These are phyloP conservation scores for Orientallactaga bullata DNA, from an alignment of 2,113 vertebrate species.

Conservation along the genomic window DNA sequence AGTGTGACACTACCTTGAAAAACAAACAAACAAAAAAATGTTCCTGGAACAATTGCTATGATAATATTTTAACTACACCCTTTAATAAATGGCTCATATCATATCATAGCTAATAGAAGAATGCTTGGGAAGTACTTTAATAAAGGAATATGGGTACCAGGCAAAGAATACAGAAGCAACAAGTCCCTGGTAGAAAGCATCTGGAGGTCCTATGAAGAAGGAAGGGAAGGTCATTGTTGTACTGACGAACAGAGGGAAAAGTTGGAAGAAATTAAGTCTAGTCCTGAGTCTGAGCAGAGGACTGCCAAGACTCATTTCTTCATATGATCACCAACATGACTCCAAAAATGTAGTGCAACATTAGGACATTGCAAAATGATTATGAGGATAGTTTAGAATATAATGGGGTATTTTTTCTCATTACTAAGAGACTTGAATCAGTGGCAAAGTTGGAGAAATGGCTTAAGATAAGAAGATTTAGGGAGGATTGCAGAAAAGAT, in stretches of 20 bases:
- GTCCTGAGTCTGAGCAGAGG: background rate
- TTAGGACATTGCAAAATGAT: background rate
- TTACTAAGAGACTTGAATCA: background rate
- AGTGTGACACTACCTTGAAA: no score
- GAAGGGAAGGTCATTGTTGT: background rate
- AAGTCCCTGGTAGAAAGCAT: accelerated
- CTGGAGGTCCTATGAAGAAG: background rate
- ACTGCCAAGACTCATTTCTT: background rate
- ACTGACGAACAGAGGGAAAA: accelerated
- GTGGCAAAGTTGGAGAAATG: background rate
- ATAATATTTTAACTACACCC: background rate
- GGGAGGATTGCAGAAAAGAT: background rate
- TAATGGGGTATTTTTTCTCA: background rate
- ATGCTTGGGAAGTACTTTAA: background rate
- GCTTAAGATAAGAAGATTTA: background rate
- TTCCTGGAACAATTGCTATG: no score
- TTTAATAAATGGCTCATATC: background rate
- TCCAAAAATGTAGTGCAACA: background rate
- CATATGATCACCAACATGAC: background rate
- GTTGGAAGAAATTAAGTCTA: background rate
- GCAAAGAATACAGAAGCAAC: background rate
- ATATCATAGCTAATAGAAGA: background rate
- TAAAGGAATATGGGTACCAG: background rate
- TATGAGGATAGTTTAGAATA: background rate
- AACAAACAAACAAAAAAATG: no score